Evolutionary conservation across 2,113 vertebrate species (phyloP).

Genomic region (Petaurus breviceps): DNA sequence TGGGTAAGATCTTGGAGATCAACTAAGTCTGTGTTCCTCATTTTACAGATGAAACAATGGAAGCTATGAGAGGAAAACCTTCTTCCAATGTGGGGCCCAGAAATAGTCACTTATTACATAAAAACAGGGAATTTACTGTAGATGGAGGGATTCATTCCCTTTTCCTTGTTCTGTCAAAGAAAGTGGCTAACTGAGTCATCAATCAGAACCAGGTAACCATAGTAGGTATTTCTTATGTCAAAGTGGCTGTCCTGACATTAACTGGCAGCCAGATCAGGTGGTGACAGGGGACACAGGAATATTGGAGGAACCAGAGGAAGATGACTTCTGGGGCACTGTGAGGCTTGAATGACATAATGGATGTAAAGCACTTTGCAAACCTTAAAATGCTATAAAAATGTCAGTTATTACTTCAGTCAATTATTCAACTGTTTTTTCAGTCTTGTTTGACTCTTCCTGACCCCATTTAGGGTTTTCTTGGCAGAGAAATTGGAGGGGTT

Average conservation of each 20-base stretch:
- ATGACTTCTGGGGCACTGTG: neutral
- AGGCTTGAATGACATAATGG: neutral
- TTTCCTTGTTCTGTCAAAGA: neutral
- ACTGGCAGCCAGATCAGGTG: neutral
- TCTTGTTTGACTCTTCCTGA: neutral
- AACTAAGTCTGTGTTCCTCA: neutral
- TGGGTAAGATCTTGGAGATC: neutral
- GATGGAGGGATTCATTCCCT: neutral
- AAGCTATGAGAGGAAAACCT: neutral
- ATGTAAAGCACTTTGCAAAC: neutral
- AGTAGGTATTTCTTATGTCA: neutral
- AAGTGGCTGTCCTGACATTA: neutral
- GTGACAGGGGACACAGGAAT: neutral
- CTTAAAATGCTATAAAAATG: neutral
- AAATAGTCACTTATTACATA: neutral
- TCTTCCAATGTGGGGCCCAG: neutral
- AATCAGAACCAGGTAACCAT: neutral
- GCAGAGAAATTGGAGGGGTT: neutral
- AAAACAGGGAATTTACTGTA: neutral
- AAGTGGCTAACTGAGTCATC: neutral
- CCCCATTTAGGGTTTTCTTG: neutral
- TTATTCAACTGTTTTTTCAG: neutral
- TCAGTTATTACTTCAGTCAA: neutral
- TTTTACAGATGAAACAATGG: neutral
- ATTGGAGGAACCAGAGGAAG: neutral